Base-by-base conservation (phyloP, 2,888 invertebrate species). In the Nomada ferruginata region DNA sequence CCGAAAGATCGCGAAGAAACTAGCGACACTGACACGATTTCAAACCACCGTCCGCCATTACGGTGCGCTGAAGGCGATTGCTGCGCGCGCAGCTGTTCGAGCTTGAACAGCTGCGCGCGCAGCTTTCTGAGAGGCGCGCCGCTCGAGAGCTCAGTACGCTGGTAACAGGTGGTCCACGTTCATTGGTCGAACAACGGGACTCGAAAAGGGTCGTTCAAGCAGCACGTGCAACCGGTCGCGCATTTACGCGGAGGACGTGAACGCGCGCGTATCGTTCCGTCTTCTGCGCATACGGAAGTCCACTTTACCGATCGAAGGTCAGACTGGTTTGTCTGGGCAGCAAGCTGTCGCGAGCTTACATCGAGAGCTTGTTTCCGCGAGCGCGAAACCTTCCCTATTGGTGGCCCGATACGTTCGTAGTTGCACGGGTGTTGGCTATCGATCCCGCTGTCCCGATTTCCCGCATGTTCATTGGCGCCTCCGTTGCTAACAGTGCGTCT, bases 91-190 rank as follows among this genome's bases (percentile, higher is more conserved):
- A 36, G 36, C 7, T 36, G 36, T 36, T 36, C 7, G 7, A 7
- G 7, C 36, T 36, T 0, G 36, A 36, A 36, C 36, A 7, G 23
- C 15, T 20, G 13, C 18, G n/a, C 61, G 42, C 42, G 42, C 11
- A 23, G 52, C 23, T 57, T 57, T 26, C 26, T 23, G 11, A 26
- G 10, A 1, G 15, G 84, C 55, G 47, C 26, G 13, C 36, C 18
- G 4, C 18, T 26, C 77, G 20, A 9, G 29, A 71, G 55, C 76
- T 82, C 86, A 88, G 87, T 90, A 83, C 87, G 88, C 85, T 89
- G 88, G 91, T 93, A 93, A 93, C 93, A 93, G 93, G 93, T 93
- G 93, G 93, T 93, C 92, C 89, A 84, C 88, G 85, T 89, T 91
- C 92, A 93, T 93, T 93, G 93, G 93, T 87, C 85, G 91, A 90